Evolutionary conservation across 2,888 invertebrate genomes (phyloP).

Genomic region (Exephanes ischioxanthus): DNA sequence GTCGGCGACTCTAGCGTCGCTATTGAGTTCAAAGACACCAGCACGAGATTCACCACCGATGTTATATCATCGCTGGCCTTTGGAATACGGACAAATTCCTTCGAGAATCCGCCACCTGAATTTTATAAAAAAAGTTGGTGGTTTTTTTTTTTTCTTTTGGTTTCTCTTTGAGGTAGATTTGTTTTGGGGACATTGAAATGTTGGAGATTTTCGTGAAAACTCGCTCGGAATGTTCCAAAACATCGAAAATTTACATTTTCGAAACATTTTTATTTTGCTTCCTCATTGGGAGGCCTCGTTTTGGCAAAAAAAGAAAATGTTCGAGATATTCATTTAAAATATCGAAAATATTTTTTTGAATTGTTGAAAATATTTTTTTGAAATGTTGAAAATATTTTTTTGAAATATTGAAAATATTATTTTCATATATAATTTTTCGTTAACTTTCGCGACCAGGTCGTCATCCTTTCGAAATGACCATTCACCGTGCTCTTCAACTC

Average conservation of each 20-base stretch:
- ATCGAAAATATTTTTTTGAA: too few species aligned
- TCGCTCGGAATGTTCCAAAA: background rate
- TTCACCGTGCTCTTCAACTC: slow-evolving; percentile 50
- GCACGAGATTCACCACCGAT: slow-evolving; percentile 76
- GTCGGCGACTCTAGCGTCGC: background rate
- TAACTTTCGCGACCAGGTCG: slow-evolving; percentile 57
- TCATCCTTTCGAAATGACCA: slow-evolving; percentile 31
- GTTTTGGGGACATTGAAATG: too few species aligned
- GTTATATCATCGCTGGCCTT: slow-evolving; percentile 78
- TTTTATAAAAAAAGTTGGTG: slow-evolving; percentile 74
- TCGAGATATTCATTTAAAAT: too few species aligned
- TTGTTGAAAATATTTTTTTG: too few species aligned
- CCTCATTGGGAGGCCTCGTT: too few species aligned
- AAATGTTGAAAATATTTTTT: too few species aligned
- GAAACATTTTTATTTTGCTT: too few species aligned
- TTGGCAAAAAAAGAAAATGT: too few species aligned
- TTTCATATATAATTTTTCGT: background rate
- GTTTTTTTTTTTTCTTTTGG: background rate
- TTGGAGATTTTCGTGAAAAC: background rate
- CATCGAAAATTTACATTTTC: background rate
- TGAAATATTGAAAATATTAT: too few species aligned
- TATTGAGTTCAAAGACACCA: slow-evolving; percentile 66
- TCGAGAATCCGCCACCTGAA: slow-evolving; percentile 70
- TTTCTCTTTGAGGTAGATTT: too few species aligned
- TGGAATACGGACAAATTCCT: slow-evolving; percentile 77